phyloP scores from a whole-genome alignment of 2,797 vertebrate species.

The Sylvilagus floridanus region DNA sequence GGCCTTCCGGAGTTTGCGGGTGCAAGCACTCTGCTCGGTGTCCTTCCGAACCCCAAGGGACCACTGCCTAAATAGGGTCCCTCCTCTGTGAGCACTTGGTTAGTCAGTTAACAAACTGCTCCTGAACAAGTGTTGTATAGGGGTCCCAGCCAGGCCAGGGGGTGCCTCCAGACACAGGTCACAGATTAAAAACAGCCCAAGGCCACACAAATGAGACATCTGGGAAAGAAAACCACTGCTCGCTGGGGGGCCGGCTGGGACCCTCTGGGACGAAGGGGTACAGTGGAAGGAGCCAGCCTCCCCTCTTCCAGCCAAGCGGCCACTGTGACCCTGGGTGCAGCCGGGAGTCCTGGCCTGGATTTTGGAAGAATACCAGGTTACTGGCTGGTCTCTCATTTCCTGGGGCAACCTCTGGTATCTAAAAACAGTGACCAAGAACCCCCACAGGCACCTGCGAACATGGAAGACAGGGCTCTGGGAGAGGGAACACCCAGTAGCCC shows the following conservation, averaged over 20 bases:
- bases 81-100: not conserved
- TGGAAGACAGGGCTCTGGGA: too few relatives aligned
- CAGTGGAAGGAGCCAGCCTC: not conserved
- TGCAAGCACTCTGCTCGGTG: not conserved
- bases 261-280: not conserved
- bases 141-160: not conserved
- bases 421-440: not conserved
- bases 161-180: not conserved
- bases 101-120: not conserved
- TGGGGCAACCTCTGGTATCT: not conserved
- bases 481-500: too few relatives aligned
- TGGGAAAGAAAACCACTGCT: not conserved
- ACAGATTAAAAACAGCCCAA: not conserved
- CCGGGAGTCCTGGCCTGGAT: not conserved
- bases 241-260: rapidly evolving
- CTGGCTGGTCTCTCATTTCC: not conserved
- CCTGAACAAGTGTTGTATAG: too few relatives aligned
- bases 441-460: not conserved
- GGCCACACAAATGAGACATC: not conserved
- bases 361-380: not conserved
- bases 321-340: not conserved
- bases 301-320: not conserved
- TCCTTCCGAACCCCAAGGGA: not conserved
- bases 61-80: not conserved
- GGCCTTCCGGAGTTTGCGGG: not conserved